A percentile compares a stretch with the other conserved stretches of the same genome.
Evolutionary conservation across 2,888 invertebrate species (phyloP).

Genomic region (Cheilosia soror): DNA sequence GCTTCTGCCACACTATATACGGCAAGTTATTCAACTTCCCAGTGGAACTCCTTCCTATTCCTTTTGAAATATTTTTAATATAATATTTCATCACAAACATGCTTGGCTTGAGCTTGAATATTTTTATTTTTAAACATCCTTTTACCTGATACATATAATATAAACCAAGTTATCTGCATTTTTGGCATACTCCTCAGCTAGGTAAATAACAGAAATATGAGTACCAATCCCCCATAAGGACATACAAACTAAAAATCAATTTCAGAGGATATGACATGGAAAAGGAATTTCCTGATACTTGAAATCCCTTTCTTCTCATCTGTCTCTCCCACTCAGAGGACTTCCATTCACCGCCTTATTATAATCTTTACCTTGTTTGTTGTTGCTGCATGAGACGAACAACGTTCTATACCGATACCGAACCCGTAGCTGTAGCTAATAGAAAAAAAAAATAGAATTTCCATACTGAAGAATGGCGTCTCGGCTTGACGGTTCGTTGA

Average conservation of each 20-base stretch:
- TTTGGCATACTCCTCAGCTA: slow-evolving; percentile 41
- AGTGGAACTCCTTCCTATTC: background rate
- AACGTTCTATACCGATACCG: slow-evolving; percentile 32
- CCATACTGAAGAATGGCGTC: slow-evolving; percentile 55
- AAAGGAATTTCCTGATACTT: slow-evolving; percentile 53
- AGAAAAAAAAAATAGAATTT: slow-evolving; percentile 55
- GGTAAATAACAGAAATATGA: slow-evolving; percentile 66
- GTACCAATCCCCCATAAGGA: slow-evolving; percentile 63
- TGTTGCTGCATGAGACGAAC: slow-evolving; percentile 47
- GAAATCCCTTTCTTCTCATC: slow-evolving; percentile 15
- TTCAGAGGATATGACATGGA: slow-evolving; percentile 66
- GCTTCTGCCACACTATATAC: too few species aligned
- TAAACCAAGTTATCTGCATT: slow-evolving; percentile 51
- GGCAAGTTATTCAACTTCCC: background rate
- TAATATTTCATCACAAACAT: slow-evolving; percentile 50
- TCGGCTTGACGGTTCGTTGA: slow-evolving; percentile 71
- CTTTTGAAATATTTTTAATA: slow-evolving; percentile 66
- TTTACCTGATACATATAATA: slow-evolving; percentile 47
- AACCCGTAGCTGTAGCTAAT: slow-evolving; percentile 50
- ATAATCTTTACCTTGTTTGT: slow-evolving; percentile 51
- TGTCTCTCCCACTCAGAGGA: background rate
- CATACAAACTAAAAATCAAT: slow-evolving; percentile 73
- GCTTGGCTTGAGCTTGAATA: slow-evolving; percentile 20
- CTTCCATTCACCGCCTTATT: slow-evolving; percentile 33
- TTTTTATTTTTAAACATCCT: slow-evolving; percentile 31